Percentiles rank a stretch among this genome's conserved stretches.
Evolutionary conservation across 2,797 vertebrate genomes (phyloP).

Genomic region (Sciurus vulgaris): DNA sequence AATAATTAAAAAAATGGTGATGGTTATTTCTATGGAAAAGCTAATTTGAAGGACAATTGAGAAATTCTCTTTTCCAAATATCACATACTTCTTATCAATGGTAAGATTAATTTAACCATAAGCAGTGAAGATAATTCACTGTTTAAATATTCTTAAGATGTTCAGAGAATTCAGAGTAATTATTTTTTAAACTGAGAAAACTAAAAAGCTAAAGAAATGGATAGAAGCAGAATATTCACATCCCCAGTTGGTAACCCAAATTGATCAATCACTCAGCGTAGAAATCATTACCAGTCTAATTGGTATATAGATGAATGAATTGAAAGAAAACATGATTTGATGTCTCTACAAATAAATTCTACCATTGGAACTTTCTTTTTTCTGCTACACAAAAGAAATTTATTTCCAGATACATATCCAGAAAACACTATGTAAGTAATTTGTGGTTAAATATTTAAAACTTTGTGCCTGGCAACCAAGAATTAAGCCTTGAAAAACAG

Average conservation of each 20-base stretch:
- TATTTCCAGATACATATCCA: background rate
- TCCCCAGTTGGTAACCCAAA: background rate
- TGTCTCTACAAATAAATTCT: background rate
- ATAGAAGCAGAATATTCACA: background rate
- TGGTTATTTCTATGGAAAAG: background rate
- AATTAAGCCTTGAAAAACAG: slow-evolving; percentile 55
- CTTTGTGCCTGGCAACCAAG: background rate
- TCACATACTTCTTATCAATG: background rate
- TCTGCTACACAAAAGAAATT: background rate
- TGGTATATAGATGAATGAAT: background rate
- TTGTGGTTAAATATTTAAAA: background rate
- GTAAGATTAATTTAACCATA: background rate
- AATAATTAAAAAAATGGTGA: background rate
- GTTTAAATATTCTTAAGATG: background rate
- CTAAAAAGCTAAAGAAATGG: background rate
- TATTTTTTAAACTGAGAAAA: background rate
- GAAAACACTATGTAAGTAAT: background rate
- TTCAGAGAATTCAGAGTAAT: background rate
- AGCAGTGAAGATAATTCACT: background rate
- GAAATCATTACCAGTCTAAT: background rate
- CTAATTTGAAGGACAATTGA: background rate
- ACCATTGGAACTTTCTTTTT: background rate
- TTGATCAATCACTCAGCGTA: background rate
- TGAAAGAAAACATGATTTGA: background rate
- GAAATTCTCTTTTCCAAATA: background rate